These are phyloP conservation scores for Stichodactyla mertensii DNA, from an alignment of 64 coral and sea anemone species.

Conservation along the genomic window DNA sequence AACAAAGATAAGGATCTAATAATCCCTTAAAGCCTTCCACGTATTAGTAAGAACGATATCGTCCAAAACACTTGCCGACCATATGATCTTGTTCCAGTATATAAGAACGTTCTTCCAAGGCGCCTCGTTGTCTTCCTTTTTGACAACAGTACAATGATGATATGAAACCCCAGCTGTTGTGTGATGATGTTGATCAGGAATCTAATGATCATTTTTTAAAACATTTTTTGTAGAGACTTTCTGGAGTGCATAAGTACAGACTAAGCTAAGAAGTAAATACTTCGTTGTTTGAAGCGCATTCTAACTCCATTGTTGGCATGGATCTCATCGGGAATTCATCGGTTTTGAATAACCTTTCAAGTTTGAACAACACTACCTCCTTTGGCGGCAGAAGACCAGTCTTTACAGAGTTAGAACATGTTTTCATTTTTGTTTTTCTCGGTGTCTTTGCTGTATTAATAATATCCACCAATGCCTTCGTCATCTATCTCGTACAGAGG, in stretches of 20 bases:
- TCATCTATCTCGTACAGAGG: constrained; percentile 46
- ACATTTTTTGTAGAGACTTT: background rate
- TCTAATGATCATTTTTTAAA: background rate
- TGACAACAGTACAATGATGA: background rate
- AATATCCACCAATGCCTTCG: constrained; percentile 42
- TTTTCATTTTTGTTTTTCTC: constrained; percentile 28
- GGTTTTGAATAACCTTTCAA: background rate
- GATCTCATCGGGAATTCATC: background rate
- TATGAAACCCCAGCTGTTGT: background rate
- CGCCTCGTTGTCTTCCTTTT: background rate
- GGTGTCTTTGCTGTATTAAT: constrained; percentile 35
- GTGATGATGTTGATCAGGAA: background rate
- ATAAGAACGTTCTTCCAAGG: background rate
- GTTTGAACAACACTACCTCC: background rate
- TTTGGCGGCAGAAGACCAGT: background rate
- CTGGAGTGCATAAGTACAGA: background rate
- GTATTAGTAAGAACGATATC: background rate
- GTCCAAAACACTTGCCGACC: background rate
- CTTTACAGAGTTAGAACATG: background rate
- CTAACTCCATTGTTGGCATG: background rate
- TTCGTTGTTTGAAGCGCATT: background rate
- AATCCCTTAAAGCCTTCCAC: too few species aligned
- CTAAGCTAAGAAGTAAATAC: background rate
- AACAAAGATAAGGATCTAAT: too few species aligned
- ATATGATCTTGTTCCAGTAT: background rate